Evolutionary conservation across 2,797 vertebrate species (phyloP).

Genomic region (Chaetodon trifasciatus): DNA sequence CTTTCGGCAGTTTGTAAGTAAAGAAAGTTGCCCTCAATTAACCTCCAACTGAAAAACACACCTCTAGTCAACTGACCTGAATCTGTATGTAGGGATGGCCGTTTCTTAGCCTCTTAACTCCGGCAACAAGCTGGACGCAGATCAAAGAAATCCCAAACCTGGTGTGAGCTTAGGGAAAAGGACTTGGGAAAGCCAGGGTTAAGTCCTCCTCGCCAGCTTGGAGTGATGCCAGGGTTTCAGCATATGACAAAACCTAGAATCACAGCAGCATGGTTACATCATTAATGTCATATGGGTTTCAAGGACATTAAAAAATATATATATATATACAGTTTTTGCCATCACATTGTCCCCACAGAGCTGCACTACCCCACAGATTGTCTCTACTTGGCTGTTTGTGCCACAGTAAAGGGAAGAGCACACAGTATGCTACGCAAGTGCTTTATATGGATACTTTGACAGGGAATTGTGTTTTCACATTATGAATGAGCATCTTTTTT

Average conservation of each 20-base stretch:
- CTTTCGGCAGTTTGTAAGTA: slow-evolving; percentile 31
- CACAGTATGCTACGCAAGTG: slow-evolving; percentile 82
- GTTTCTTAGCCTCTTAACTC: slow-evolving; percentile 39
- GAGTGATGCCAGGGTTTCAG: slow-evolving; percentile 50
- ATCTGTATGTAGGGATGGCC: slow-evolving; percentile 34
- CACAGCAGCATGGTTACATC: slow-evolving; percentile 47
- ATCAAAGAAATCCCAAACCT: slow-evolving; percentile 58
- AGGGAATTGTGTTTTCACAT: slow-evolving; percentile 82
- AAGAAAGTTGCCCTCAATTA: slow-evolving; percentile 44
- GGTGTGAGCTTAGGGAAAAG: slow-evolving; percentile 43
- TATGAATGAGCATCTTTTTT: slow-evolving; percentile 76
- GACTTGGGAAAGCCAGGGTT: slow-evolving; percentile 62
- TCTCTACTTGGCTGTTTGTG: slow-evolving; percentile 70
- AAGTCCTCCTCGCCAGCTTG: slow-evolving; percentile 40
- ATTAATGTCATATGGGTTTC: slow-evolving; percentile 40
- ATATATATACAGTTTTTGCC: slow-evolving; percentile 17
- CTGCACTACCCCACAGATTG: slow-evolving; percentile 70
- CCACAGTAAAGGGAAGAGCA: slow-evolving; percentile 83
- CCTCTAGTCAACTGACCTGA: slow-evolving; percentile 46
- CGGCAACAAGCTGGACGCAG: slow-evolving; percentile 45
- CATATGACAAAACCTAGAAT: slow-evolving; percentile 47
- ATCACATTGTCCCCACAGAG: slow-evolving; percentile 60
- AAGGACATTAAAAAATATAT: slow-evolving; percentile 31
- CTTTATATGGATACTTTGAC: slow-evolving; percentile 84
- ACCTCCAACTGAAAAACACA: slow-evolving; percentile 24